Conservation (phyloP, 2,113 vertebrate genomes). For the Vicugna pacos region DNA sequence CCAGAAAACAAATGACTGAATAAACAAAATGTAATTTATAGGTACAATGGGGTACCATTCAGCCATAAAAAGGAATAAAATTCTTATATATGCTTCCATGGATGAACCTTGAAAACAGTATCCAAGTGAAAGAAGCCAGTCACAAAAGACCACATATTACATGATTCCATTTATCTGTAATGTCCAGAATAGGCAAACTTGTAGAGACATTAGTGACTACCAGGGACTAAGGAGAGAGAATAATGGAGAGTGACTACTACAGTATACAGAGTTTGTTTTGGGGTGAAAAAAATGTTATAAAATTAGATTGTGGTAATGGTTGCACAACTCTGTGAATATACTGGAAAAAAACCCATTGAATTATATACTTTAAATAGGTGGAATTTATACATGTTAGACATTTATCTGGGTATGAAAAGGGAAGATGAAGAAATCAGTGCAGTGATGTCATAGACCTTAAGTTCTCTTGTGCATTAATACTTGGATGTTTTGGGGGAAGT, state of each 20-base stretch:
- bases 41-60: not conserved
- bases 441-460: not conserved
- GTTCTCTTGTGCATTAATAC: not conserved
- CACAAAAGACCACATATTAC: not conserved
- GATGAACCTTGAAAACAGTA: constrained; percentile 1
- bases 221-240: not conserved
- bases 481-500: not conserved
- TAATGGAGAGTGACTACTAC: not conserved
- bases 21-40: not conserved
- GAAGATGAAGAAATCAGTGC: not conserved
- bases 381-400: constrained; percentile 17
- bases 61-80: not conserved
- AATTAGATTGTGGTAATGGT: not conserved
- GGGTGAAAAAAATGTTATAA: not conserved
- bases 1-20: not conserved
- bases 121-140: not conserved
- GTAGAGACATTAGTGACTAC: not conserved
- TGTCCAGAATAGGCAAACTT: not conserved
- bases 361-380: not conserved
- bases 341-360: not conserved
- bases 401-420: not conserved
- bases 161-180: not conserved
- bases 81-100: not conserved
- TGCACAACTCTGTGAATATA: constrained; percentile 2
- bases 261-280: not conserved